phyloP scores from a whole-genome alignment of 2,797 vertebrate species.

The Notamacropus eugenii region DNA sequence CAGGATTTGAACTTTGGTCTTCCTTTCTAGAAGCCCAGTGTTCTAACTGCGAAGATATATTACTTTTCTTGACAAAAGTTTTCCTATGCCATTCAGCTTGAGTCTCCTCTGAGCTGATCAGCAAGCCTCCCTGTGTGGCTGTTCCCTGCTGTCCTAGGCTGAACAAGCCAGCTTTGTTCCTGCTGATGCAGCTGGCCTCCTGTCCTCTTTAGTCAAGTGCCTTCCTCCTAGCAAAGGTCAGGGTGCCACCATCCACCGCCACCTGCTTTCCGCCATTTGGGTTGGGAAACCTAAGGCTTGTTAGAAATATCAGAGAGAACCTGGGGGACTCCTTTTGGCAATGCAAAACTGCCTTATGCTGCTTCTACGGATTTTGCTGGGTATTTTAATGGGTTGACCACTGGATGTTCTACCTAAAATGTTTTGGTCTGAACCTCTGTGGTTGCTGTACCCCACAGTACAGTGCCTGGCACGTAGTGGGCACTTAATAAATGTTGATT shows the following conservation, averaged over 20 bases:
- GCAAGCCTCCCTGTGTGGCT: neutral
- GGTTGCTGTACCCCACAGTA: neutral
- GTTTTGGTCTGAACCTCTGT: neutral
- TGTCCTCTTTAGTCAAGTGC: neutral
- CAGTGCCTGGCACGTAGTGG: neutral
- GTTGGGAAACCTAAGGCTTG: neutral
- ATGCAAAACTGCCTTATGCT: neutral
- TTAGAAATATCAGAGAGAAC: neutral
- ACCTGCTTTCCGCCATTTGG: neutral
- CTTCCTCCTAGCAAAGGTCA: neutral
- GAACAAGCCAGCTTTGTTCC: neutral
- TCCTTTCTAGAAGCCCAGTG: neutral
- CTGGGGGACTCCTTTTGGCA: neutral
- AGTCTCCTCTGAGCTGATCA: neutral
- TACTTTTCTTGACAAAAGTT: neutral
- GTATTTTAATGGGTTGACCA: neutral
- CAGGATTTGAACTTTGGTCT: neutral
- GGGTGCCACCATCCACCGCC: neutral
- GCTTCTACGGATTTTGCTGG: neutral
- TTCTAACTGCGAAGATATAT: neutral
- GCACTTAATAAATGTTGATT: neutral
- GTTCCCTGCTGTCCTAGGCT: neutral
- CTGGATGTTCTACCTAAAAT: neutral
- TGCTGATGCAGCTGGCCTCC: neutral
- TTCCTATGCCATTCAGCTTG: neutral